phyloP scores from a whole-genome alignment of 2,888 invertebrate genomes.

The Meta bourneti region DNA sequence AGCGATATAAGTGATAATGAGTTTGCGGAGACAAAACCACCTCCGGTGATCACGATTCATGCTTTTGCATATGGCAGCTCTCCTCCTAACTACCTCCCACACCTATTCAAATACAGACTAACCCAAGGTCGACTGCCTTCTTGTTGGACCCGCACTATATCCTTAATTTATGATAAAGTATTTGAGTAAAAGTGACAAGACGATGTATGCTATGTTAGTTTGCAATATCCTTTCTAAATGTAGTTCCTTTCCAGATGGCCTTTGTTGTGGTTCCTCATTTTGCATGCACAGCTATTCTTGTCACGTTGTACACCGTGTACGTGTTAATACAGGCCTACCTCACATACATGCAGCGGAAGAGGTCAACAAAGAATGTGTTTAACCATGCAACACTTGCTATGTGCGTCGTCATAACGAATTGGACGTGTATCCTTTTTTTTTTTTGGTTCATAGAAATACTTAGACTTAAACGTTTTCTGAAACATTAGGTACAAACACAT shows the following conservation, averaged over 20 bases:
- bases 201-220: too few species aligned
- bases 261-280: slow-evolving; percentile 71
- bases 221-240: neutral
- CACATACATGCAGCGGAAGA: slow-evolving; percentile 69
- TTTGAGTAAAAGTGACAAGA: neutral
- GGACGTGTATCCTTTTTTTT: slow-evolving; percentile 73
- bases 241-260: slow-evolving; percentile 44
- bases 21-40: too few species aligned
- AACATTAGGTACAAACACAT: neutral
- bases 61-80: too few species aligned
- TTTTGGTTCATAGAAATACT: neutral
- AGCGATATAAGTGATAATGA: too few species aligned
- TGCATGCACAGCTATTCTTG: slow-evolving; percentile 42
- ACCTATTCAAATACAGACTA: too few species aligned
- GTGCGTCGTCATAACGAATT: slow-evolving; percentile 71
- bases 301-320: slow-evolving; percentile 65
- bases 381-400: slow-evolving; percentile 69
- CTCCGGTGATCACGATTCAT: too few species aligned
- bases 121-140: too few species aligned
- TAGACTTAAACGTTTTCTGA: too few species aligned
- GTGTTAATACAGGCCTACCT: slow-evolving; percentile 71
- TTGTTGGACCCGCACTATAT: neutral
- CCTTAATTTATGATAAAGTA: neutral
- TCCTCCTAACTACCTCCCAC: too few species aligned
- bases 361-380: slow-evolving; percentile 61